Base-by-base conservation (phyloP, 2,888 invertebrate species). In the Hanleya hanleyi region DNA sequence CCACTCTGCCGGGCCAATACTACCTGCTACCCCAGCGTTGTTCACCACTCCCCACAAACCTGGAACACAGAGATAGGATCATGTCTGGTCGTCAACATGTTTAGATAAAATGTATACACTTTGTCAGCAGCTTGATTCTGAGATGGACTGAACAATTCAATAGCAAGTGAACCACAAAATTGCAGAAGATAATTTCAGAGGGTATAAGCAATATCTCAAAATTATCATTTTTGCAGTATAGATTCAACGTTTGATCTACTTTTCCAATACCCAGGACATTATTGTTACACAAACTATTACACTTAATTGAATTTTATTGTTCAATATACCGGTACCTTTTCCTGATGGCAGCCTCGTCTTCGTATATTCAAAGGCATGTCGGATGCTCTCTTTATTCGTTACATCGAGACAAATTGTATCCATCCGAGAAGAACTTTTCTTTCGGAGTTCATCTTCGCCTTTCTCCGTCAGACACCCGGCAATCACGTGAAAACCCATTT, bases 1-100 rank as follows among this genome's bases (percentile, higher is more conserved):
- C 79, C 86, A 87, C 66, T 90, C 90, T 49, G 86, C 83, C 6
- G 81, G 81, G n/a, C 85, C 83, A 5, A 82, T 74, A 6, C 67
- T 41, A 18, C 75, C 76, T 1, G 69, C 29, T 2, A 78, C 69
- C 6, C 81, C 81, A 9, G 78, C 81, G 35, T 81, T 81, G 73
- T 81, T 81, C 9, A 81, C 72, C 26, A 81, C 22, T 1, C 74
- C 81, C 81, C 81, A 77, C 36, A 78, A 67, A 47, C 79, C 77
- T 61, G 61, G 3, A 47, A 47, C 18, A 47, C 18, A 47, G 18
- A 15, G 12, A 18, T 15, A 47, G 18, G 18, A 47, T 12, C 12
- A 47, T 47, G 47, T 18, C 18, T 47, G 47, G 47, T 47, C 47
- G 12, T n/a, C n/a, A n/a, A n/a, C n/a, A n/a, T n/a, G n/a, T n/a